Evolutionary conservation across 2,888 invertebrate species (phyloP), one percentile per base, ranked within the genome.

Genomic region (Tenthredo livida): DNA sequence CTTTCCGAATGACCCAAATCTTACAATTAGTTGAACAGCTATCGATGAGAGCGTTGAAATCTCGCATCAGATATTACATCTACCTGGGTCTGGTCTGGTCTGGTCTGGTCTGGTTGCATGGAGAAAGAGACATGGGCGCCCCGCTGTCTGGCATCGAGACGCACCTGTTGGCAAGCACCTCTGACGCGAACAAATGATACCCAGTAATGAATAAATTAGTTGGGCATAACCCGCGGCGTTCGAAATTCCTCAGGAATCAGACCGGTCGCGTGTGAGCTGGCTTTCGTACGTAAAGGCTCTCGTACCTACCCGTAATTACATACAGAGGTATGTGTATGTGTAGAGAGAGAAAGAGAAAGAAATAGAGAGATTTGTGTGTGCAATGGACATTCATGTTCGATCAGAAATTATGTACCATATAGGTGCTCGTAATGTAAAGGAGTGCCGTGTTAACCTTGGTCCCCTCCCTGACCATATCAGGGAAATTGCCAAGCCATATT

Each of bases 141-240:
- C 83, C 83, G 83, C 83, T n/a, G 83, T 83, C 83, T 83, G 83
- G 83, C 83, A 29, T 25, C 43, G 47, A 40, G 40, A 67, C 83
- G 70, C 83, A 83, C 83, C 83, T 83, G 83, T 83, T 83, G 83
- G 83, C 83, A 83, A 47, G 5, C 37, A 29, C 33, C 43, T 83
- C 83, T 83, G 83, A 70, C 70, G 50, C 7, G 29, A 67, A 67
- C 67, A 83, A 83, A 83, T 70, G 83, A 67, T 67, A 43, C 67
- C 9, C n/a, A 67, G 65, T 70, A 83, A 83, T 83, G 83, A 83
- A 83, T 83, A 83, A 83, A 83, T 83, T 67, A 70, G 83, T 17
- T 29, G 33, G 17, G 15, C 29, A 29, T 29, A 54, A 65, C 67
- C 82, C 67, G 82, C 33, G 67, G 67, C 65, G 82, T 65, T 83